A percentile compares a stretch with the other conserved stretches of the same genome.
These are phyloP conservation scores for Yponomeuta malinellus DNA, from an alignment of 2,888 invertebrate genomes.

Conservation along the genomic window DNA sequence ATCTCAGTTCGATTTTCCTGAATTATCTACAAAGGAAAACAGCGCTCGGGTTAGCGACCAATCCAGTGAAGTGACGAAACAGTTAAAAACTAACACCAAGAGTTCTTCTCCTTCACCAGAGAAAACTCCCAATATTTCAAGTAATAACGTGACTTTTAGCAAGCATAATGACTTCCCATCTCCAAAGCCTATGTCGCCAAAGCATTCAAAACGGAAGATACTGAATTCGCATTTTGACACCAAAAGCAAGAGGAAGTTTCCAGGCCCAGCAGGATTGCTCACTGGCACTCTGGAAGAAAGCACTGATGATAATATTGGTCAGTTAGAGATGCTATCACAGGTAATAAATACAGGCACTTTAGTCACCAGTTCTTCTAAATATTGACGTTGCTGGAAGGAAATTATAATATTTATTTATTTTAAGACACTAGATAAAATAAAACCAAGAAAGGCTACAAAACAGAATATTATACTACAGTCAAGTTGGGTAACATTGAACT, in stretches of 20 bases:
- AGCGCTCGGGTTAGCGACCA: not conserved
- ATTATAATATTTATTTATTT: too few species aligned
- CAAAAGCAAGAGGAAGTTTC: constrained; percentile 62
- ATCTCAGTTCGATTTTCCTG: constrained; percentile 60
- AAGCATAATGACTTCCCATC: not conserved
- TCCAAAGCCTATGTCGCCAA: not conserved
- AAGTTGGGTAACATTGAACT: too few species aligned
- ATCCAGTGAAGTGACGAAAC: not conserved
- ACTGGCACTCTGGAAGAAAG: constrained; percentile 46
- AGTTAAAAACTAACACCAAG: not conserved
- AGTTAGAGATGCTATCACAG: constrained; percentile 63
- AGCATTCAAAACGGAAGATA: constrained; percentile 48
- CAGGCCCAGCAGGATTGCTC: constrained; percentile 65
- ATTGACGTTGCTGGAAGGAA: not conserved
- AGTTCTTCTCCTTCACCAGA: not conserved
- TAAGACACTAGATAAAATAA: too few species aligned
- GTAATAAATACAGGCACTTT: constrained; percentile 29
- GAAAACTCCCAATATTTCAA: not conserved
- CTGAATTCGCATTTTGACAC: constrained; percentile 59
- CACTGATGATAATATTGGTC: constrained; percentile 49
- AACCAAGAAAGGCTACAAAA: too few species aligned
- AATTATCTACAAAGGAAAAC: constrained; percentile 18
- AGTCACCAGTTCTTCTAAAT: not conserved
- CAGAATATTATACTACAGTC: too few species aligned
- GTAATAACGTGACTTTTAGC: not conserved